A percentile compares a stretch with the other conserved stretches of the same genome.
Evolutionary conservation across 2,113 vertebrate species (phyloP).

Genomic region (Sisor rabdophorus): DNA sequence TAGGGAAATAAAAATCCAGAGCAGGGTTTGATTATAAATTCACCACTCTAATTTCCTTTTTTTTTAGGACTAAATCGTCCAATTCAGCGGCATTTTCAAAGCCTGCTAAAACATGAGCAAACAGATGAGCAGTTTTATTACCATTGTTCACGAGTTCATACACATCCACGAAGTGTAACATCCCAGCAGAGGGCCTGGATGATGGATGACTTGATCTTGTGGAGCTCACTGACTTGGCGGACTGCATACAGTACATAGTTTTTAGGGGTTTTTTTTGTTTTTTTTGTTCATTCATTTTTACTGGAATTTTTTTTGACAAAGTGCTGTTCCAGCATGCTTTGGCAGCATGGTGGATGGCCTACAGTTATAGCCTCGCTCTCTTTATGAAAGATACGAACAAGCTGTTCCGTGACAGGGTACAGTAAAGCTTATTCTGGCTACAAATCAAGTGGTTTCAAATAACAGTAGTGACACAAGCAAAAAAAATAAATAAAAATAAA

Average conservation of each 20-base stretch:
- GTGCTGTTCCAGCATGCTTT: constrained; percentile 4
- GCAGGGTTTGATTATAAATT: too few species aligned
- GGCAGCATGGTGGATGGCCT: constrained; percentile 12
- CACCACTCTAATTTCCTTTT: too few species aligned
- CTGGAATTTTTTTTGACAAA: constrained; percentile 14
- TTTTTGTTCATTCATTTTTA: constrained; percentile 7
- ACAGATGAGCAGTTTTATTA: neutral
- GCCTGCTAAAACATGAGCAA: neutral
- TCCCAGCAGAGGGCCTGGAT: constrained; percentile 1
- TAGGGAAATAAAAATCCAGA: too few species aligned
- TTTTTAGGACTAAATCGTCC: too few species aligned
- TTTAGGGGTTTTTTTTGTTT: constrained; percentile 12
- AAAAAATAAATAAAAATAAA: too few species aligned
- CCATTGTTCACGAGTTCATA: neutral
- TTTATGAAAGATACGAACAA: constrained; percentile 30
- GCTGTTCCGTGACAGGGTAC: constrained; percentile 32
- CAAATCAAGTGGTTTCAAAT: constrained; percentile 33
- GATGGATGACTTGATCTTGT: constrained; percentile 39
- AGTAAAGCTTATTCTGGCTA: constrained; percentile 41
- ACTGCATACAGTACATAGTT: constrained; percentile 12
- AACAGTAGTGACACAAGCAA: constrained; percentile 14
- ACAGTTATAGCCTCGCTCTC: constrained; percentile 25
- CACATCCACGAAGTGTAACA: neutral
- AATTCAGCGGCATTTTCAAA: neutral
- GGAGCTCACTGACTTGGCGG: constrained; percentile 24